phyloP scores from a whole-genome alignment of 2,888 invertebrate genomes.

The Brenthis ino region DNA sequence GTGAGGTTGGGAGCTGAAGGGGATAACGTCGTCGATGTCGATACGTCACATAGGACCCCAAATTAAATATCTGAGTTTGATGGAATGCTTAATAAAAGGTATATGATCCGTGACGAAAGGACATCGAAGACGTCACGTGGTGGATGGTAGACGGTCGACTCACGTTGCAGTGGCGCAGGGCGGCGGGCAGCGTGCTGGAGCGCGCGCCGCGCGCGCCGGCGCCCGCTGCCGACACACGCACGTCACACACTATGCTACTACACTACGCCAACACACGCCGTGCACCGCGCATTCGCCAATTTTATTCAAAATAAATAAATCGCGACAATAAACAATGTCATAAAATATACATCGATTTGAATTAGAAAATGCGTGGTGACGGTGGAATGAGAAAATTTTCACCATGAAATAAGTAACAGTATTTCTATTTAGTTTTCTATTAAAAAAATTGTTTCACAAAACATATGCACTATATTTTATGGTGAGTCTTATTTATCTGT shows the following conservation, averaged over 20 bases:
- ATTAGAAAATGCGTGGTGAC: slow-evolving; percentile 10
- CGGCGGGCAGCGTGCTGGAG: slow-evolving; percentile 88
- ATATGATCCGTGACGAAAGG: not conserved
- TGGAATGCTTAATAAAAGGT: no score
- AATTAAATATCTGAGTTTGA: no score
- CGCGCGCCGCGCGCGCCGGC: slow-evolving; percentile 89
- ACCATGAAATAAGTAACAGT: slow-evolving; percentile 1
- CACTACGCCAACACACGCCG: slow-evolving; percentile 58
- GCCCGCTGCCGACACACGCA: slow-evolving; percentile 74
- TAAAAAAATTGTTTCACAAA: not conserved
- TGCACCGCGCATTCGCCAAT: slow-evolving; percentile 35
- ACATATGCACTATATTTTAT: not conserved
- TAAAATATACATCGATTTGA: not conserved
- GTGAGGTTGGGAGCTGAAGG: not conserved
- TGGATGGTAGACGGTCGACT: slow-evolving; percentile 45
- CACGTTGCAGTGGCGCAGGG: slow-evolving; percentile 71
- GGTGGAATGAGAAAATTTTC: not conserved
- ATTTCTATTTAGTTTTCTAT: no score
- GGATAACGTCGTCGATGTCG: no score
- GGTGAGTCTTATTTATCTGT: not conserved
- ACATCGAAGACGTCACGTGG: not conserved
- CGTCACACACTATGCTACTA: slow-evolving; percentile 51
- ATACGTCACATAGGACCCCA: no score
- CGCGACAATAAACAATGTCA: not conserved
- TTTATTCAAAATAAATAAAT: not conserved